phyloP scores from a whole-genome alignment of 2,113 vertebrate species.

The Neodontobutis hainanensis region DNA sequence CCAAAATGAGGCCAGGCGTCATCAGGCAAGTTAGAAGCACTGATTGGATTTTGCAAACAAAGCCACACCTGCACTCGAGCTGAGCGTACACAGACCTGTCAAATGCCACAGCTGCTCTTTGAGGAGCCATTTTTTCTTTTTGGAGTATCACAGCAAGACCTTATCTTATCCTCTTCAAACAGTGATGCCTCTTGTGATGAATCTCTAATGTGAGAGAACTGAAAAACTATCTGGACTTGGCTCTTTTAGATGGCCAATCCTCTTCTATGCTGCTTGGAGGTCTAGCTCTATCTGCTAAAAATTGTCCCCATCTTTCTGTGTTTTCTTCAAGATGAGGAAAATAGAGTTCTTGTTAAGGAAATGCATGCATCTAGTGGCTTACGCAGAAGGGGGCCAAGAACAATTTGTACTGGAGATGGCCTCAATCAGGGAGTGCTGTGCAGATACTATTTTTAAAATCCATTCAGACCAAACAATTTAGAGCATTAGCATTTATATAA shows the following conservation, averaged over 20 bases:
- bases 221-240: constrained; percentile 65
- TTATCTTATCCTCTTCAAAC: constrained; percentile 58
- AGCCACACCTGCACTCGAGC: constrained; percentile 39
- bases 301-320: constrained; percentile 30
- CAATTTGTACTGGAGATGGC: constrained; percentile 20
- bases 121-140: constrained; percentile 19
- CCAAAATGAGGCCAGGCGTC: constrained; percentile 41
- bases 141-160: constrained; percentile 51
- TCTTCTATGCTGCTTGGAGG: constrained; percentile 16
- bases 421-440: constrained; percentile 16
- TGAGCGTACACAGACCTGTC: constrained; percentile 34
- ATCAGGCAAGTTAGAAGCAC: constrained; percentile 29
- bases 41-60: constrained; percentile 53
- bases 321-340: constrained; percentile 36
- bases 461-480: constrained; percentile 10
- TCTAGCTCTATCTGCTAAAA: constrained; percentile 23
- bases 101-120: constrained; percentile 51
- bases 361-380: constrained; percentile 21
- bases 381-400: constrained; percentile 14
- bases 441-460: constrained; percentile 18
- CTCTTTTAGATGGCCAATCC: constrained; percentile 50
- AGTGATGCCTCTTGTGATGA: constrained; percentile 54
- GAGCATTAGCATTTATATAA: constrained; percentile 6
- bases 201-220: constrained; percentile 61
- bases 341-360: constrained; percentile 31